Base-by-base conservation (phyloP, 2,797 vertebrate genomes). In the Sebastes hubbsi region DNA sequence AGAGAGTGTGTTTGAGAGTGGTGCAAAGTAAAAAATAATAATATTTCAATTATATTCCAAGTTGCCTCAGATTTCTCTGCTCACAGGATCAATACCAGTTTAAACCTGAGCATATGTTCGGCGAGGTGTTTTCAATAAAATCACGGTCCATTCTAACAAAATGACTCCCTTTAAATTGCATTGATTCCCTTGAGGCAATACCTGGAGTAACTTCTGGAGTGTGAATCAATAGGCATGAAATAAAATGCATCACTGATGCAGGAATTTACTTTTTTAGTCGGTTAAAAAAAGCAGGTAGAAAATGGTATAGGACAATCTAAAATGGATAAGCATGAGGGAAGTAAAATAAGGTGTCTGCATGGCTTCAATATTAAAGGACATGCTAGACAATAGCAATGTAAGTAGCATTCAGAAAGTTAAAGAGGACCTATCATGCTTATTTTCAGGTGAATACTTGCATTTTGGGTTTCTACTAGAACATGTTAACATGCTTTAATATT, bases 91-190 rank as follows among this genome's bases (percentile, higher is more conserved):
- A 29, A 52, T 34, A 75, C 68, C 61, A 63, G 16, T 16, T 72
- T 55, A 11, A 55, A 56, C 11, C 34, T 7, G 30, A 78, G 42
- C 54, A 30, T 14, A 65, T 36, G 66, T 56, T 75, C 14, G 25
- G 29, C 46, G 25, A 62, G 34, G 42, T 56, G 27, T 32, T 36
- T 20, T 75, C 38, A 54, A 75, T 64, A 32, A 42, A 80, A 74
- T 64, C 75, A 75, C 24, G 1, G 71, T 38, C 34, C 65, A n/a
- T 46, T n/a, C 7, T 42, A 59, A 75, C 54, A 52, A 69, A 82
- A 66, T 49, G 24, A 27, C 38, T 70, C n/a, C 30, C 4, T 52
- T 24, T 54, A 65, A 81, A 72, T 2, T 27, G 16, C 13, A 63
- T 16, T 13, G 18, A 75, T 16, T 69, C 18, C 16, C 18, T 27